Conservation (phyloP, 2,888 invertebrate species). For the Dasypogon diadema region DNA sequence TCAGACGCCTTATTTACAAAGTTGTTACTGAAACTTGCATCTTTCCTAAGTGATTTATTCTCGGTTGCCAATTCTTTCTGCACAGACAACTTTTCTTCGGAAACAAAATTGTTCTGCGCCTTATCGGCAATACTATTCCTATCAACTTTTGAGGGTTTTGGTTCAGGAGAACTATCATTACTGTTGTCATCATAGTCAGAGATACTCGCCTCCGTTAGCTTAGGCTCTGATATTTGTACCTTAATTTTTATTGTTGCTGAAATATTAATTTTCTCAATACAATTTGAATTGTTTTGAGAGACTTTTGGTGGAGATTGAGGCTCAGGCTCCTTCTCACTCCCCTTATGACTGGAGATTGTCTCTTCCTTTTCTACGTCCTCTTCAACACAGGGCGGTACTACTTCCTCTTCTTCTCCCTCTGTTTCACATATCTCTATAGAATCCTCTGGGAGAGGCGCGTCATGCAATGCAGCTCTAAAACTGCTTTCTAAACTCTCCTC, state of each 20-base stretch:
- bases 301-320: background rate
- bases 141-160: background rate
- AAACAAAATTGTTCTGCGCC: background rate
- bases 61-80: too few species aligned
- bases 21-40: background rate
- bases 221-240: slow-evolving; percentile 62
- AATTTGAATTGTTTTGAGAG: slow-evolving; percentile 29
- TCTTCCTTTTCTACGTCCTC: background rate
- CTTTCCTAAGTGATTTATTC: background rate
- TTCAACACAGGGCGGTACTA: background rate
- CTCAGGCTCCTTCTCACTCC: background rate
- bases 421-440: slow-evolving; percentile 65
- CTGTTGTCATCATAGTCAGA: background rate
- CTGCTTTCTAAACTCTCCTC: background rate
- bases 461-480: background rate
- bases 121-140: background rate
- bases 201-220: background rate
- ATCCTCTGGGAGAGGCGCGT: slow-evolving; percentile 59
- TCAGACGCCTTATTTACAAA: background rate
- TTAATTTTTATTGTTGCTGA: slow-evolving; percentile 67
- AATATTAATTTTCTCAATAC: slow-evolving; percentile 63
- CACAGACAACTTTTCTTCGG: background rate
- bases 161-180: background rate
- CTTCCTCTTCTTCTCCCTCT: slow-evolving; percentile 57
- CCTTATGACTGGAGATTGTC: background rate